A percentile compares a stretch with the other conserved stretches of the same genome.
Conservation (phyloP, 2,888 invertebrate genomes). For the Leptothorax acervorum region DNA sequence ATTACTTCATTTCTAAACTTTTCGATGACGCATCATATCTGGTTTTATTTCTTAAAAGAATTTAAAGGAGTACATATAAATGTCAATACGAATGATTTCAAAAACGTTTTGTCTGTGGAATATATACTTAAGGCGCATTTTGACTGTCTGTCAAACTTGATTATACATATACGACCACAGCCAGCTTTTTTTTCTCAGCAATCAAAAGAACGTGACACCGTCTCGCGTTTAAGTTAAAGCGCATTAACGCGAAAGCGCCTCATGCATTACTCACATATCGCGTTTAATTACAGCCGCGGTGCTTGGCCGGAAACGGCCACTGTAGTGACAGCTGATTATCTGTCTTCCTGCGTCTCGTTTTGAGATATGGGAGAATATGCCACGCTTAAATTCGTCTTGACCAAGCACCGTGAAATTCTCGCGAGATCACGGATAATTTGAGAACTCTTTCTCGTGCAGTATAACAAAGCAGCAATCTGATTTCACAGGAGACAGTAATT, state of each 20-base stretch:
- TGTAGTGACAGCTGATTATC: conserved; percentile 33
- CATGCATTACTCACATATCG: conserved; percentile 43
- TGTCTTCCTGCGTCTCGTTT: conserved; percentile 45
- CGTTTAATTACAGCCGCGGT: conserved; percentile 41
- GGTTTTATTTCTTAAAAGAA: neutral
- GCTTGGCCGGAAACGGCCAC: conserved; percentile 52
- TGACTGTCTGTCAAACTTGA: neutral
- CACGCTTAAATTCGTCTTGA: conserved; percentile 34
- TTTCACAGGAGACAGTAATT: conserved; percentile 10
- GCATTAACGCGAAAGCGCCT: conserved; percentile 20
- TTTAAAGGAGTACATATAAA: neutral
- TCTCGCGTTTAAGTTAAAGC: conserved; percentile 19
- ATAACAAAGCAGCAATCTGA: conserved; percentile 14
- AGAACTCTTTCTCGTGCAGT: conserved; percentile 19
- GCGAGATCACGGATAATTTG: conserved; percentile 28
- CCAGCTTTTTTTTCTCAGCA: conserved; percentile 25
- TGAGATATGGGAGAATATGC: conserved; percentile 43
- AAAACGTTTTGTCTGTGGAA: neutral
- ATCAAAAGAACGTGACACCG: conserved; percentile 32
- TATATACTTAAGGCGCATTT: conserved; percentile 4
- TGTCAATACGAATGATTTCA: neutral
- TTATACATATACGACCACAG: neutral
- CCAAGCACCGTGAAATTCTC: conserved; percentile 44
- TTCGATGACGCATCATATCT: neutral
- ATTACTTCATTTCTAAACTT: neutral